A percentile compares a stretch with the other conserved stretches of the same genome.
Conservation (phyloP, 2,797 vertebrate species). For the Gallinago nigripennis region DNA sequence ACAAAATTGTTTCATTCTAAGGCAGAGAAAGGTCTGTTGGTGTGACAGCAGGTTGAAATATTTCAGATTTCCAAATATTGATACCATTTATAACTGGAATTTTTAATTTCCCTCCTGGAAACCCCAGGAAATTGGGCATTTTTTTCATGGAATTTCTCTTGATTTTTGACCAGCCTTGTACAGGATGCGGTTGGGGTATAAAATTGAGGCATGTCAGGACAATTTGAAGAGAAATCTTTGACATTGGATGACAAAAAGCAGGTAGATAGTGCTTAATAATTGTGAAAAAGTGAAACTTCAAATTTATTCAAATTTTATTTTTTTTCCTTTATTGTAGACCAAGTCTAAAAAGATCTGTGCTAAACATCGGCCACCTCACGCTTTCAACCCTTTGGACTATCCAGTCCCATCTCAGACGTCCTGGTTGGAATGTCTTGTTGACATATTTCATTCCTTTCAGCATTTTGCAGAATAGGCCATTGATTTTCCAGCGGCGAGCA, state of each 20-base stretch:
- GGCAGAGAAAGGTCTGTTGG: not conserved
- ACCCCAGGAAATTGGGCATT: not conserved
- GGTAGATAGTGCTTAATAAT: not conserved
- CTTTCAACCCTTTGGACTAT: not conserved
- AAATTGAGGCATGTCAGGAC: not conserved
- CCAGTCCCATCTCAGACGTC: not conserved
- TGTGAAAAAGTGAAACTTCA: not conserved
- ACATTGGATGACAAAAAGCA: not conserved
- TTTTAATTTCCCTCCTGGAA: not conserved
- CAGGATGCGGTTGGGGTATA: not conserved
- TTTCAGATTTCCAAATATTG: not conserved
- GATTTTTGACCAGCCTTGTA: not conserved
- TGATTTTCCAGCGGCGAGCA: not conserved
- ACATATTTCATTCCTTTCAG: not conserved
- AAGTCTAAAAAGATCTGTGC: not conserved
- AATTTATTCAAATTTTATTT: not conserved
- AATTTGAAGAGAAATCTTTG: not conserved
- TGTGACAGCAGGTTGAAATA: not conserved
- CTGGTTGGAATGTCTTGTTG: not conserved
- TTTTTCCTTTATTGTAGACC: not conserved
- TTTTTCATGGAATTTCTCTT: not conserved
- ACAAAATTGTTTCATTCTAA: not conserved
- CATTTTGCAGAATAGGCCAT: not conserved
- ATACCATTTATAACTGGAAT: not conserved
- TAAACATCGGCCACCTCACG: not conserved